phyloP scores from a whole-genome alignment of 1,140 invertebrate species.

The Dinoponera quadriceps region DNA sequence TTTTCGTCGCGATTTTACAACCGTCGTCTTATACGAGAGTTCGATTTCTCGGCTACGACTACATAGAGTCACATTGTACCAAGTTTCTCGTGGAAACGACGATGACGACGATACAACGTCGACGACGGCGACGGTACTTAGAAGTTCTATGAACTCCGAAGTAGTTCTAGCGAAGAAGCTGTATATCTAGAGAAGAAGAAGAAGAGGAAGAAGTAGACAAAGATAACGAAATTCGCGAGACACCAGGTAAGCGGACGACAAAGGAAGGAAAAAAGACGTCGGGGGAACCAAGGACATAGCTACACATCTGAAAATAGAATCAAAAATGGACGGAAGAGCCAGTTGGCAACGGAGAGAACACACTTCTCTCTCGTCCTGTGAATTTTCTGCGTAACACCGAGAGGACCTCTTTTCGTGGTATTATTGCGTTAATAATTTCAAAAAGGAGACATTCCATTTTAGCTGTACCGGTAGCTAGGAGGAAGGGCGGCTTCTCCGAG shows the following conservation, averaged over 20 bases:
- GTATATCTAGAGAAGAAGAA: neutral
- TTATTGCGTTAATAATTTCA: neutral
- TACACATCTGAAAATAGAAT: constrained; percentile 38
- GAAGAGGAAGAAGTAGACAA: neutral
- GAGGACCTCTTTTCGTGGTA: neutral
- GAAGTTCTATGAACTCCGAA: constrained; percentile 54
- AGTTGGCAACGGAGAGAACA: neutral
- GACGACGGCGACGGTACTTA: constrained; percentile 7
- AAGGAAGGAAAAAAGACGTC: constrained; percentile 10
- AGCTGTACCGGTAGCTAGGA: too few species aligned
- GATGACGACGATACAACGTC: constrained; percentile 7
- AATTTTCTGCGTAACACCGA: neutral
- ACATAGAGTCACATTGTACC: constrained; percentile 18
- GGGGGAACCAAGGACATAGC: constrained; percentile 6
- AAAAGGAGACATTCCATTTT: neutral
- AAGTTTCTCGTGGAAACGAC: constrained; percentile 28
- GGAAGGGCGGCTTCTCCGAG: too few species aligned
- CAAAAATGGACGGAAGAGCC: constrained; percentile 10
- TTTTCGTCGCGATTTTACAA: neutral
- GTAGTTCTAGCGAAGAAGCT: constrained; percentile 26
- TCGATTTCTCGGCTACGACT: constrained; percentile 22
- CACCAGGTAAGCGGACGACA: constrained; percentile 29
- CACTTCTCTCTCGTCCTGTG: neutral
- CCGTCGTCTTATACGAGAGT: neutral
- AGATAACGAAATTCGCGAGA: constrained; percentile 57